A percentile compares a stretch with the other conserved stretches of the same genome.
phyloP scores from a whole-genome alignment of 2,888 invertebrate species.

The Priocnemis perturbator region DNA sequence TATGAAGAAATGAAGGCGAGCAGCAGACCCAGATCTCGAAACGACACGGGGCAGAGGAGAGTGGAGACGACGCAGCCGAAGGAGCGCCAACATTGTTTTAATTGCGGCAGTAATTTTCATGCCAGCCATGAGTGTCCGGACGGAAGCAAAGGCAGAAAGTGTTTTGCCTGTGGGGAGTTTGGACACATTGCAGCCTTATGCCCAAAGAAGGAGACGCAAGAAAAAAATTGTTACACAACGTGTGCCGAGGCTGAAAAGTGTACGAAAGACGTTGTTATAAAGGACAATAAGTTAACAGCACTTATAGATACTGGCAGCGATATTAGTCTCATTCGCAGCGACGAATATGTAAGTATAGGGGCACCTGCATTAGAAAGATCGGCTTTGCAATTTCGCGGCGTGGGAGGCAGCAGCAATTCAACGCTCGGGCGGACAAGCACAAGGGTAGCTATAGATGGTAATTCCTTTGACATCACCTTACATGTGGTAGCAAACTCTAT shows the following conservation, averaged over 20 bases:
- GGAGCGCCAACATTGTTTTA: background rate
- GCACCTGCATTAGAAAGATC: background rate
- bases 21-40: conserved; percentile 29
- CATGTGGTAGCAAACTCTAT: too few relatives aligned
- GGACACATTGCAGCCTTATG: conserved; percentile 8
- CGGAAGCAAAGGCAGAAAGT: background rate
- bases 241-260: too few relatives aligned
- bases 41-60: conserved; percentile 16
- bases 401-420: background rate
- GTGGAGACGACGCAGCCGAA: background rate
- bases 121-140: background rate
- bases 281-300: background rate
- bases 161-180: conserved; percentile 3
- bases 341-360: background rate
- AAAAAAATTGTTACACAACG: background rate
- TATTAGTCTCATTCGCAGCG: conserved; percentile 5
- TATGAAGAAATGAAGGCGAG: conserved; percentile 28
- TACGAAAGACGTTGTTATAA: conserved; percentile 1
- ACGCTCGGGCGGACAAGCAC: conserved; percentile 6
- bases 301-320: conserved; percentile 19
- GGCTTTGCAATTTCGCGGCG: conserved; percentile 7
- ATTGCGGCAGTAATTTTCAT: conserved; percentile 9
- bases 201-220: background rate
- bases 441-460: conserved; percentile 8
- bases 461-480: background rate